Base-by-base conservation (phyloP, 2,888 invertebrate species). In the Lacanobia wlatinum region DNA sequence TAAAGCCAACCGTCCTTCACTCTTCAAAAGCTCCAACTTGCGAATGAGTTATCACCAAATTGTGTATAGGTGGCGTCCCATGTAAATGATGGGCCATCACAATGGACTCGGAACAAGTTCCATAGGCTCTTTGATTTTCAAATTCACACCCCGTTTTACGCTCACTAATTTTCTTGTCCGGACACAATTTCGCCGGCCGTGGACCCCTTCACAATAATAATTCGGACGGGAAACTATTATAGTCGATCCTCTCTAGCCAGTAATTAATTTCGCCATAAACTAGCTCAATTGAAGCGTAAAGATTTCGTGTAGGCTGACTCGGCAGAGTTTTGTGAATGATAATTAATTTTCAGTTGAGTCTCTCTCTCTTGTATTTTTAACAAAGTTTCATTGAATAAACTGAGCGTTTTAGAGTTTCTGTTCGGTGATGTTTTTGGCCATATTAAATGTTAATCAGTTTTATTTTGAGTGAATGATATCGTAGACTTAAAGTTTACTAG, bases 101-200 rank as follows among this genome's bases (percentile, higher is more conserved):
- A 95, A 95, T 95, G 87, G 92, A 90, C 91, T 89, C 87, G 81
- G 90, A 91, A 93, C 92, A 93, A 95, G 92, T 94, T 92, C 91
- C 87, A 88, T 88, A 89, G 89, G 90, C 94, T 94, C 95, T 95
- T 95, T 95, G 95, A 94, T 95, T 95, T 92, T 91, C 93, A 93
- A 94, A 95, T 95, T 95, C 95, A 93, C 96, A 95, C 95, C 95
- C 96, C 91, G 95, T 93, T 95, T 96, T 94, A 95, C 95, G 96
- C 96, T 95, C 93, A 95, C 94, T 96, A 96, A 96, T 96, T 96
- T 96, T 96, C 96, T 96, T 96, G 95, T 95, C 95, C 95, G 95
- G 95, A 95, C 95, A 96, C 95, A 95, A 95, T 95, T 95, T 94
- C 90, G 92, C 85, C 90, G 91, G 88, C 86, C 77, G 81, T 83